A percentile compares a stretch with the other conserved stretches of the same genome.
Evolutionary conservation across 2,797 vertebrate species (phyloP).

Genomic region (Selene dorsalis): DNA sequence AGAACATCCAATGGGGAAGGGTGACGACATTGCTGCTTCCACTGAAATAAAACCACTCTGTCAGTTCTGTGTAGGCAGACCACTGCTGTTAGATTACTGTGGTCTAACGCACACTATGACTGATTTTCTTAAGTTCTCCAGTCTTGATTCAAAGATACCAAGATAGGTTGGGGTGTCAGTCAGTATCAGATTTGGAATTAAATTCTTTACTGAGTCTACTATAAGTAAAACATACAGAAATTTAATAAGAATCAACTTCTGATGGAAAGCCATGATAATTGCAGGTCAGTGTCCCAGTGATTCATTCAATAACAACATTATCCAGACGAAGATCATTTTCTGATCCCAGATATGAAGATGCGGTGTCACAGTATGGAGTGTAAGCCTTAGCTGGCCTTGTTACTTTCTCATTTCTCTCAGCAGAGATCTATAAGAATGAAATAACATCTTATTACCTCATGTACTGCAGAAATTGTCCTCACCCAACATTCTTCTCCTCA

Average conservation of each 20-base stretch:
- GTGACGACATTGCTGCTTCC: constrained; percentile 46
- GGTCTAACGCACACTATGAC: constrained; percentile 6
- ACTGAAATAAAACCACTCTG: constrained; percentile 49
- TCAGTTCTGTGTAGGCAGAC: constrained; percentile 14
- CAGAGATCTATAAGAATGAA: constrained; percentile 45
- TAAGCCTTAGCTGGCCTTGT: constrained; percentile 22
- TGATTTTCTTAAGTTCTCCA: neutral
- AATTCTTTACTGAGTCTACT: constrained; percentile 10
- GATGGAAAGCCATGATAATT: constrained; percentile 48
- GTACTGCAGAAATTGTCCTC: constrained; percentile 55
- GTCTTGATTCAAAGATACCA: neutral
- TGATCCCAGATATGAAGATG: constrained; percentile 42
- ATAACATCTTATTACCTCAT: constrained; percentile 58
- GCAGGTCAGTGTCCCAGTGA: constrained; percentile 37
- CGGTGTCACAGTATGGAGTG: constrained; percentile 37
- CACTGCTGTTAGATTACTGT: constrained; percentile 29
- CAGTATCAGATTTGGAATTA: neutral
- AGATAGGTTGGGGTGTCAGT: neutral
- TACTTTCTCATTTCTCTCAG: constrained; percentile 44
- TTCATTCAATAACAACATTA: constrained; percentile 36
- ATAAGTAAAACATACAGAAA: constrained; percentile 22
- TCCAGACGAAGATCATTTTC: constrained; percentile 24
- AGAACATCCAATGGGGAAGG: constrained; percentile 53
- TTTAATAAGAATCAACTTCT: constrained; percentile 27
- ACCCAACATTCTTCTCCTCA: constrained; percentile 62